Evolutionary conservation across 2,113 vertebrate genomes (phyloP), one percentile per base, ranked within the genome.

Genomic region (Oncorhynchus mykiss): DNA sequence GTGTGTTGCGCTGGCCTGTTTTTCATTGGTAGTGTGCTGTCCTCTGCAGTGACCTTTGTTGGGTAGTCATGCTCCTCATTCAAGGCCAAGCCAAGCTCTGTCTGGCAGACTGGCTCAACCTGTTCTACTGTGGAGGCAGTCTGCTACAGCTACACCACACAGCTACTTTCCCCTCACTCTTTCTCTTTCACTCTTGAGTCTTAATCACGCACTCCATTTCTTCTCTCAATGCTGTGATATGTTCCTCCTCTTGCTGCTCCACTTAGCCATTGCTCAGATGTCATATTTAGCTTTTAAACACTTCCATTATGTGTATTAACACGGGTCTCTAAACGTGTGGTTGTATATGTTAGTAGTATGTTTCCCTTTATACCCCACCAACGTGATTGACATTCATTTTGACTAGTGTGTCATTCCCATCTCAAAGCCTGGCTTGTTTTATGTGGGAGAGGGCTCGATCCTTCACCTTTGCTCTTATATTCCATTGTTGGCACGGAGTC

Each of bases 1-100:
- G 86, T 83, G 29, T 78, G 74, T 76, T 88, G 86, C 9, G 9
- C 39, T 45, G 39, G 39, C 39, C 9, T 90, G 78, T 82, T 81
- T 87, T 86, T 74, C 69, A 80, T 80, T 82, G 66, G 77, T 82
- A 73, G 77, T 80, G 80, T 79, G 59, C n/a, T 71, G 85, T 87
- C 88, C 91, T 91, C 81, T 76, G 76, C 25, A 3, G 70, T 88
- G 90, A 92, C 89, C 90, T 89, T 82, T 89, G 81, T 71, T 77
- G 16, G 20, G 76, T 67, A 79, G 82, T 82, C 62, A 4, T 62
- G 78, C 74, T 82, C 60, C 54, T 82, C 59, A 81, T 71, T 45
- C 39, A 45, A 45, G 39, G 39, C 39, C 39, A 45, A 11, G n/a
- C 39, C 81, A 75, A 73, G 65, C 66, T 9, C 22, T 14, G 25